Evolutionary conservation across 2,888 invertebrate genomes (phyloP).

Genomic region (Pseudococcus jackbeardsleyi): DNA sequence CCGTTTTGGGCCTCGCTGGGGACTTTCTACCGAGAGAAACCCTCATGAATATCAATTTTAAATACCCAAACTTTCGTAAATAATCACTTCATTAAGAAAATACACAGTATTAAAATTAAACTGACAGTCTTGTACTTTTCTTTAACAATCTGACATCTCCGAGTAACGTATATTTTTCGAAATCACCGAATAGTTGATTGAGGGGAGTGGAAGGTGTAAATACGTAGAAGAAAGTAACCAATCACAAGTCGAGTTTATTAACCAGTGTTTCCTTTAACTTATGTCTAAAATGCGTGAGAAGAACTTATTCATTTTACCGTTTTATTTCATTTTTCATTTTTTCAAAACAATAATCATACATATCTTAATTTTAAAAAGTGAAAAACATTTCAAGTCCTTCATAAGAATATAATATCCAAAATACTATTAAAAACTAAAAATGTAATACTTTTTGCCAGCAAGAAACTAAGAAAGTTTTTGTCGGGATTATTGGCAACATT

Average conservation of each 20-base stretch:
- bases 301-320: background rate
- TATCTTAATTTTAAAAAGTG: too few relatives aligned
- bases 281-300: background rate
- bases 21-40: slow-evolving; percentile 25
- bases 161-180: slow-evolving; percentile 50
- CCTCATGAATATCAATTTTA: slow-evolving; percentile 27
- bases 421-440: too few relatives aligned
- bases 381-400: too few relatives aligned
- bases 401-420: too few relatives aligned
- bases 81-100: background rate
- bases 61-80: slow-evolving; percentile 2
- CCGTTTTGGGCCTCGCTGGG: background rate
- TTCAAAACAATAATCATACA: background rate
- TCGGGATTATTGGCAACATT: too few relatives aligned
- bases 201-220: background rate
- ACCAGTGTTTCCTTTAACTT: background rate
- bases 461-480: too few relatives aligned
- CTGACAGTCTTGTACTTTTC: background rate
- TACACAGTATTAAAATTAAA: background rate
- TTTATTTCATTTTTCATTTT: background rate
- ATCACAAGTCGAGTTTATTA: slow-evolving; percentile 2
- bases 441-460: too few relatives aligned
- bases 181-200: background rate
- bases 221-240: background rate
- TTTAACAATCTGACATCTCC: too few relatives aligned